phyloP scores from a whole-genome alignment of 2,113 vertebrate species.

The Colistium nudipinnis region DNA sequence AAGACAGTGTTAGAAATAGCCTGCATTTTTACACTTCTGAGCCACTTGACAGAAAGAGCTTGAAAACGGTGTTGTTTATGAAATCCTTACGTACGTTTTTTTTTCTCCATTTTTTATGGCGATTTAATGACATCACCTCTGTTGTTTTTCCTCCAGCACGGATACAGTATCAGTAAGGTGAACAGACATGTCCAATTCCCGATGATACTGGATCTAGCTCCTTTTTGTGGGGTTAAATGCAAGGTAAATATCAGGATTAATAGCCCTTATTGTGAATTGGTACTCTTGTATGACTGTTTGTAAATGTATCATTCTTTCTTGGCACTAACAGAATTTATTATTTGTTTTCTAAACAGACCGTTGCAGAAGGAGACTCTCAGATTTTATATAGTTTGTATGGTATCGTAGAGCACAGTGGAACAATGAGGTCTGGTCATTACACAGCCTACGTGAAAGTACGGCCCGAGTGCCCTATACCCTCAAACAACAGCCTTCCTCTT shows the following conservation, averaged over 20 bases:
- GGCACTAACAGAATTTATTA: slow-evolving; percentile 14
- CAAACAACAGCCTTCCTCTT: slow-evolving; percentile 74
- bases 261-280: background rate
- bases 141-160: slow-evolving; percentile 80
- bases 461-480: slow-evolving; percentile 67
- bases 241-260: slow-evolving; percentile 83
- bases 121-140: background rate
- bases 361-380: slow-evolving; percentile 81
- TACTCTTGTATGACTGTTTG: background rate
- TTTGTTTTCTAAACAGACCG: slow-evolving; percentile 78
- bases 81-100: too few relatives aligned
- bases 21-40: background rate
- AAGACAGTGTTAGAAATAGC: slow-evolving; percentile 3
- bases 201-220: slow-evolving; percentile 91
- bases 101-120: too few relatives aligned
- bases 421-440: slow-evolving; percentile 98
- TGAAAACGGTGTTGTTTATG: too few relatives aligned
- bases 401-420: slow-evolving; percentile 95
- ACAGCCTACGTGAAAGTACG: slow-evolving; percentile 92
- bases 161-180: slow-evolving; percentile 92
- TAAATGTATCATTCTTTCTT: background rate
- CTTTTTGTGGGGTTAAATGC: slow-evolving; percentile 92
- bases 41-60: background rate
- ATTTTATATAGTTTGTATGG: slow-evolving; percentile 93
- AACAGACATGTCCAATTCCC: slow-evolving; percentile 93